phyloP scores from a whole-genome alignment of 35 echinoderm and acorn worm genomes.

The Ophiothrix spiculata region DNA sequence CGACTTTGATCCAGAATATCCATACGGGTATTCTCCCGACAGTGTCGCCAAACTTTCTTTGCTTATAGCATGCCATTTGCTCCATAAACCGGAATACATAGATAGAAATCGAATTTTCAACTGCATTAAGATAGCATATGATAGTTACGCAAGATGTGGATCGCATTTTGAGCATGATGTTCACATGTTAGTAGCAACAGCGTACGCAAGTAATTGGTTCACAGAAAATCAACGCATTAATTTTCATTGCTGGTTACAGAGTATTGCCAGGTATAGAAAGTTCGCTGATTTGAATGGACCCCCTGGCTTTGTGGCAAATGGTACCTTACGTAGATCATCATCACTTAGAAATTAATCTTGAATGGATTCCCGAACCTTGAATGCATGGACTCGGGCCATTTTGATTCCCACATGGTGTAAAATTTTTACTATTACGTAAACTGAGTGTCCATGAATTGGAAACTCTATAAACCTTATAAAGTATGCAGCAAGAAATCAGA shows the following conservation, averaged over 20 bases:
- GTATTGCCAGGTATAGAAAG: conserved; percentile 92
- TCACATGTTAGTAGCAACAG: conserved; percentile 92
- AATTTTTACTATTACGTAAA: too few relatives aligned
- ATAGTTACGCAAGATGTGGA: conserved; percentile 84
- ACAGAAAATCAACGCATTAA: conserved; percentile 79
- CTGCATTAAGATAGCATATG: conserved; percentile 81
- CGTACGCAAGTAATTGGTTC: conserved; percentile 99
- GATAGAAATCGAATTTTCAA: conserved; percentile 68
- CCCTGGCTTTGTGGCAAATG: background rate
- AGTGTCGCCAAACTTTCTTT: conserved; percentile 78
- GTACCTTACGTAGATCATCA: conserved; percentile 11
- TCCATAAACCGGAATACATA: conserved; percentile 66
- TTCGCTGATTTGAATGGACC: conserved; percentile 62
- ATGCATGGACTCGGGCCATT: too few relatives aligned
- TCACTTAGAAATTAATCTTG: conserved; percentile 27
- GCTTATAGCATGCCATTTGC: conserved; percentile 77
- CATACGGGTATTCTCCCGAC: conserved; percentile 67
- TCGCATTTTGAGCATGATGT: conserved; percentile 87
- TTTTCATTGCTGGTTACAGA: conserved; percentile 94
- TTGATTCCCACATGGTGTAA: too few relatives aligned
- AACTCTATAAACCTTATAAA: too few relatives aligned
- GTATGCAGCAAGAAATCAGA: too few relatives aligned
- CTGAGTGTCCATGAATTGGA: too few relatives aligned
- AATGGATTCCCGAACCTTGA: too few relatives aligned
- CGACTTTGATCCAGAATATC: conserved; percentile 52